A percentile compares a stretch with the other conserved stretches of the same genome.
Conservation (phyloP, 2,113 vertebrate species). For the Pao palembangensis region DNA sequence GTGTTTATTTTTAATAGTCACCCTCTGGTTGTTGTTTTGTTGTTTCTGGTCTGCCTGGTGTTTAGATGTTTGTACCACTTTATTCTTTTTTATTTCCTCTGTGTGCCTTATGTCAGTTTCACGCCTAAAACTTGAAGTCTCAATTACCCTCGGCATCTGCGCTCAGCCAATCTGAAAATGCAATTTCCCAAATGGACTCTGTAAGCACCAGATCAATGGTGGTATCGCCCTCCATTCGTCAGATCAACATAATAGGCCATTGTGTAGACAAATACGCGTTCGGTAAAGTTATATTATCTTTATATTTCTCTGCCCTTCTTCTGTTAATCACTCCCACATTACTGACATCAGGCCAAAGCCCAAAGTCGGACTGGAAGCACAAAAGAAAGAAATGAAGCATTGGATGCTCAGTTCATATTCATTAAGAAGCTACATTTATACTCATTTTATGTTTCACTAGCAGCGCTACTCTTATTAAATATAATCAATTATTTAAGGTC, state of each 20-base stretch:
- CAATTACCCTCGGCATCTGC: conserved; percentile 8
- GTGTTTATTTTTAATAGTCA: conserved; percentile 4
- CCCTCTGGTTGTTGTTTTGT: background rate
- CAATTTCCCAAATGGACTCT: conserved; percentile 51
- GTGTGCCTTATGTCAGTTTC: background rate
- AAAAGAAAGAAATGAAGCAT: too few relatives aligned
- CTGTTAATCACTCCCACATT: too few relatives aligned
- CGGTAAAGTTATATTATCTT: background rate
- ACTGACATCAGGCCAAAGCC: too few relatives aligned
- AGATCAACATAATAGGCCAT: background rate
- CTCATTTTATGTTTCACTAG: too few relatives aligned
- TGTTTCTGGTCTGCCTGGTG: background rate
- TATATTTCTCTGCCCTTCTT: too few relatives aligned
- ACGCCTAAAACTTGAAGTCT: conserved; percentile 7
- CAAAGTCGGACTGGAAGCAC: too few relatives aligned
- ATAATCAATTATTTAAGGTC: too few relatives aligned
- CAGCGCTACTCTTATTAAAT: too few relatives aligned
- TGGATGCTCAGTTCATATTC: too few relatives aligned
- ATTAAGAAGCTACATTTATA: too few relatives aligned
- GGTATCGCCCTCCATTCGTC: background rate
- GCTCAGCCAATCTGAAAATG: conserved; percentile 34
- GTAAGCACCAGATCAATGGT: too few relatives aligned
- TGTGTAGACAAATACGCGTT: conserved; percentile 1
- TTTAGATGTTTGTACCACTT: background rate
- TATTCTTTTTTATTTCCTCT: background rate